Base-by-base conservation (phyloP, 2,888 invertebrate species). In the Hyppa rectilinea region DNA sequence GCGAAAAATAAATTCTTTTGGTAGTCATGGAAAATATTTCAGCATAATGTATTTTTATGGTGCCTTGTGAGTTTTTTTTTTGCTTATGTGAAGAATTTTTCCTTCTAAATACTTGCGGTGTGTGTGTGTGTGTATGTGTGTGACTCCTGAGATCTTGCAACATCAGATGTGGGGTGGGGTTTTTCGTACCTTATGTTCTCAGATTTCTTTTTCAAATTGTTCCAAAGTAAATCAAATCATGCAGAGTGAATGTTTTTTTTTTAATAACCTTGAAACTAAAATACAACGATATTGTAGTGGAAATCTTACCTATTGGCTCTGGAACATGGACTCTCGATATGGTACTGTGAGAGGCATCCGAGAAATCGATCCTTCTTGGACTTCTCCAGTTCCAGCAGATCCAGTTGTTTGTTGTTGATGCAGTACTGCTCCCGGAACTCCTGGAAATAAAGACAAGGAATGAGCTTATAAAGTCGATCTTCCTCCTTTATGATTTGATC, bases 351-450 rank as follows among this genome's bases (percentile, higher is more conserved):
- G 87, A 98, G 96, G 92, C 98, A 99, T 85, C 98, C 98, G 93
- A 98, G 98, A 92, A 98, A 97, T 87, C 98, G 96, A 89, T 96
- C 96, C 93, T 96, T 96, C 92, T 96, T 96, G 91, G 96, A 96
- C 87, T 96, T 95, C 87, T 96, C 96, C 95, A 96, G 77, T 87
- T 98, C 98, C 88, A 98, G 97, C 86, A 97, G 97, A 90, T 98
- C 98, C 92, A 99, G 95, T 93, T 98, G 98, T 90, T 98, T 97
- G 95, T 98, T 98, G 91, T 98, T 98, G 95, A 99, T 98, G 96
- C 99, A 99, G 96, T 99, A 99, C 95, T 99, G 99, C 91, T 99
- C 99, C 85, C 98, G 97, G 93, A 99, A 98, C 96, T 98, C 98
- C 95, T 98, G 84, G n/a, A 96, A 70, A 59, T 12, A 78, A 71